Evolutionary conservation across 2,888 invertebrate genomes (phyloP), one percentile per base, ranked within the genome.

Genomic region (Dasysyrphus tricinctus): DNA sequence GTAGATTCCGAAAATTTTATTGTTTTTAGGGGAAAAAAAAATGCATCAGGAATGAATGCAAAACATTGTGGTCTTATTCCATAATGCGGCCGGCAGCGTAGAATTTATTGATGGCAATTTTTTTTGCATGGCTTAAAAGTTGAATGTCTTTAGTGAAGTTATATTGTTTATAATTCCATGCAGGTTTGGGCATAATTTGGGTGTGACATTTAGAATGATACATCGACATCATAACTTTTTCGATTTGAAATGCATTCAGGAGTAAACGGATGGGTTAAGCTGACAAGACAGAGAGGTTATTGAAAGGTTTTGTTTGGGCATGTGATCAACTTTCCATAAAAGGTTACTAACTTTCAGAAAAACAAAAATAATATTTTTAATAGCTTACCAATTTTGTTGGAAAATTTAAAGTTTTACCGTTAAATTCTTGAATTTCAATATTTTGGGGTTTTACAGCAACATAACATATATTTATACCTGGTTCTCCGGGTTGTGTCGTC

Each of bases 101-200:
- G 54, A 51, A 77, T 80, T 84, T 80, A 84, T 80, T 69, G 67
- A 44, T 16, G 67, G 76, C 72, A 84, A 80, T 80, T 77, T 57
- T 77, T 57, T 84, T 84, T 57, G 47, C 29, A 34, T 34, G 42
- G 76, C 70, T 76, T 76, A 75, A 34, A 65, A 76, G 72, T 56
- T 76, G 80, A 72, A 72, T 72, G 84, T 4, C 61, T 80, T 24
- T 24, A 37, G 39, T 44, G 19, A 65, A 70, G 51, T 29, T 54
- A 44, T 74, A 44, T 74, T 49, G 44, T 61, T 73, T 56, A 44
- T 34, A 61, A 82, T 70, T 47, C 79, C 11, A 32, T 11, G 39
- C 80, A 76, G 80, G 80, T 49, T 67, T 76, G 8, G 63, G 51
- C 24, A 9, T 9, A n/a, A 49, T 42, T 39, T 49, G 39, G 69